Conservation (phyloP, 2,888 invertebrate genomes). For the Corbicula japonica region DNA sequence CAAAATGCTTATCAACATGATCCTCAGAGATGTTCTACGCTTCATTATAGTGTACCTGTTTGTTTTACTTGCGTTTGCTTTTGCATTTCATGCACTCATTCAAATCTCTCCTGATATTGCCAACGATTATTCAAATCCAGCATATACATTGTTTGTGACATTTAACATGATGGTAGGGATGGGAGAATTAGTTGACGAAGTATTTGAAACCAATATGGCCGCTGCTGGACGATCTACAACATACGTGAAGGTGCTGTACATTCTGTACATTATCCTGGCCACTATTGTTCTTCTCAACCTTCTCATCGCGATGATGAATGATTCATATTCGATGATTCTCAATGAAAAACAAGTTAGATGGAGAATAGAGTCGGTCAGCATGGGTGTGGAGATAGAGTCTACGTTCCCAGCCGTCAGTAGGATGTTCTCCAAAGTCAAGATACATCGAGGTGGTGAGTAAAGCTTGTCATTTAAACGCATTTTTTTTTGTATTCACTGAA, state of each 20-base stretch:
- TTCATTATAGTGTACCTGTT: conserved; percentile 82
- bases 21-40: conserved; percentile 78
- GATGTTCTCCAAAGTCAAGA: conserved; percentile 28
- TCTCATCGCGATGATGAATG: conserved; percentile 83
- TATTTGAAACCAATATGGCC: conserved; percentile 66
- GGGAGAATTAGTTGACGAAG: conserved; percentile 70
- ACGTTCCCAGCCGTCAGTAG: conserved; percentile 41
- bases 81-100: conserved; percentile 80
- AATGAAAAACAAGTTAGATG: conserved; percentile 77
- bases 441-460: no score
- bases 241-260: conserved; percentile 75
- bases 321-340: conserved; percentile 77
- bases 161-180: conserved; percentile 84
- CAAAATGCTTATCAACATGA: conserved; percentile 81
- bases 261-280: conserved; percentile 80
- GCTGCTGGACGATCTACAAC: conserved; percentile 58
- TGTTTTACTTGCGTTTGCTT: conserved; percentile 81
- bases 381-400: conserved; percentile 79
- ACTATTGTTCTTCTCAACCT: conserved; percentile 79
- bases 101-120: conserved; percentile 64
- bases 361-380: conserved; percentile 80
- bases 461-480: no score
- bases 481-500: no score
- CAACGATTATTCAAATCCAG: conserved; percentile 63
- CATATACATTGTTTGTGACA: conserved; percentile 76